A percentile compares a stretch with the other conserved stretches of the same genome.
phyloP scores from a whole-genome alignment of 2,888 invertebrate species.

The Euphydryas editha region DNA sequence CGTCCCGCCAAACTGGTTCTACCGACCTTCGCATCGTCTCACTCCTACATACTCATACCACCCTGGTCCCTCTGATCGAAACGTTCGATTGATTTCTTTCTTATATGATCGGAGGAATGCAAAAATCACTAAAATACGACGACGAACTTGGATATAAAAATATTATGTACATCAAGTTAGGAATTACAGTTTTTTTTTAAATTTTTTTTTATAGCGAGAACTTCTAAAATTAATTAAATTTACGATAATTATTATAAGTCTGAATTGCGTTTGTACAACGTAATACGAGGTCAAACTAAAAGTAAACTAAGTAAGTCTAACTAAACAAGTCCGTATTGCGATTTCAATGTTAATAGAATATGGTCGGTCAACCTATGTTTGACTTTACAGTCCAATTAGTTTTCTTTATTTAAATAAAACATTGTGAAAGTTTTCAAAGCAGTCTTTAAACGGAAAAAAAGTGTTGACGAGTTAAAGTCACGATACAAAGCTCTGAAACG shows the following conservation, averaged over 20 bases:
- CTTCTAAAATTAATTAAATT: no score
- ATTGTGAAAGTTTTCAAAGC: conserved; percentile 24
- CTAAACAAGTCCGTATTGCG: background rate
- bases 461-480: conserved; percentile 28
- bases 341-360: background rate
- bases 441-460: conserved; percentile 14
- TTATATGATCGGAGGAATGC: conserved; percentile 48
- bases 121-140: background rate
- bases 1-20: conserved; percentile 78
- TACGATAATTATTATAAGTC: no score
- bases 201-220: no score
- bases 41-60: conserved; percentile 66
- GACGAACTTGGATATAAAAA: no score
- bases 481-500: conserved; percentile 32
- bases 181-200: no score
- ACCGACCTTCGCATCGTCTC: conserved; percentile 74
- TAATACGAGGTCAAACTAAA: no score
- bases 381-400: background rate
- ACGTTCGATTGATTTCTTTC: conserved; percentile 68
- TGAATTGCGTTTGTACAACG: no score
- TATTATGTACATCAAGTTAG: no score
- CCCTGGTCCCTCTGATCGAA: conserved; percentile 71
- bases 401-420: conserved; percentile 8
- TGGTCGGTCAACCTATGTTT: background rate
- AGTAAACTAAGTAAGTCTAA: no score